Evolutionary conservation across 2,797 vertebrate genomes (phyloP).

Genomic region (Botia almorhae): DNA sequence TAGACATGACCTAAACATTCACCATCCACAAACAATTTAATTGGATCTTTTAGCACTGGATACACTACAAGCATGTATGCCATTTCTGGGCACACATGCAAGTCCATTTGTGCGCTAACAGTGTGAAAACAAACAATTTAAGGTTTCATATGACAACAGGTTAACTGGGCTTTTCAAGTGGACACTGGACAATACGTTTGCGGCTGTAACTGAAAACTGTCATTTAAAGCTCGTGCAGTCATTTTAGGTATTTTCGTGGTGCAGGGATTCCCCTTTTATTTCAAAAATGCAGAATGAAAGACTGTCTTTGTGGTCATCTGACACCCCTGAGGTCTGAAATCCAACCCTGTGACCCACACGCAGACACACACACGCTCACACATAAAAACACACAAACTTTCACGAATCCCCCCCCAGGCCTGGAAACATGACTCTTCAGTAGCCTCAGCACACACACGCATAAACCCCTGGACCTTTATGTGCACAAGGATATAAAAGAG

Average conservation of each 20-base stretch:
- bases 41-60: not conserved
- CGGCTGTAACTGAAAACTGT: slow-evolving; percentile 46
- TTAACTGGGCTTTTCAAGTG: slow-evolving; percentile 44
- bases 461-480: too few relatives aligned
- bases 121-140: slow-evolving; percentile 18
- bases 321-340: slow-evolving; percentile 57
- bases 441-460: too few relatives aligned
- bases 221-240: slow-evolving; percentile 59
- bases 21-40: not conserved
- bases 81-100: not conserved
- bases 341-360: slow-evolving; percentile 42
- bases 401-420: too few relatives aligned
- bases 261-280: slow-evolving; percentile 69
- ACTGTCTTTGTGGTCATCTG: slow-evolving; percentile 58
- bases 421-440: too few relatives aligned
- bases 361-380: not conserved
- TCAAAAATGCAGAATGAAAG: slow-evolving; percentile 68
- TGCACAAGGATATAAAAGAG: too few relatives aligned
- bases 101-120: slow-evolving; percentile 10
- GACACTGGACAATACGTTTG: slow-evolving; percentile 32
- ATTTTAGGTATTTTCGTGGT: slow-evolving; percentile 70
- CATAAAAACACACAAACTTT: too few relatives aligned
- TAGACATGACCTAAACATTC: too few relatives aligned
- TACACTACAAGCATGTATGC: not conserved
- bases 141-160: slow-evolving; percentile 15